Percentiles rank a stretch among this genome's conserved stretches.
Conservation (phyloP, 2,888 invertebrate species). For the Branchellion lobata region DNA sequence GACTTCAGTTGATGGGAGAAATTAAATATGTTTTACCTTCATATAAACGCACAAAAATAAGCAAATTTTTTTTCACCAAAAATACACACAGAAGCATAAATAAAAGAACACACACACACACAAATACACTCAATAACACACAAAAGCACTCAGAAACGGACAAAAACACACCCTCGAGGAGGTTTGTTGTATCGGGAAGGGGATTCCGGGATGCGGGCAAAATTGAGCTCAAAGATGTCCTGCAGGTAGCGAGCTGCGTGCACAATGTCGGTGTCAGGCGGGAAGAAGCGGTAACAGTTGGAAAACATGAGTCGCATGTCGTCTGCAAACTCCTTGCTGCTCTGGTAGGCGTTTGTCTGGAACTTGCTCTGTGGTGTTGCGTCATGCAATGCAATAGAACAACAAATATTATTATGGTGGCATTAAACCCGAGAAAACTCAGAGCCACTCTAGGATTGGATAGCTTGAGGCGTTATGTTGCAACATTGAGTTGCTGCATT, state of each 20-base stretch:
- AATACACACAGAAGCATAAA: no score
- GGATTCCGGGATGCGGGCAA: conserved; percentile 85
- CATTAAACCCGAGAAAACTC: no score
- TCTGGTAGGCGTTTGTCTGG: conserved; percentile 89
- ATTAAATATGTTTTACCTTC: no score
- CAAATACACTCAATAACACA: not conserved
- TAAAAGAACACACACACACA: not conserved
- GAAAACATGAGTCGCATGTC: conserved; percentile 94
- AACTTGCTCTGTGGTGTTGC: conserved; percentile 73
- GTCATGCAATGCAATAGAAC: no score
- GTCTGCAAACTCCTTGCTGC: conserved; percentile 87
- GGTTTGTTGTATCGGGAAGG: not conserved
- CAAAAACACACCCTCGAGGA: not conserved
- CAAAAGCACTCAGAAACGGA: no score
- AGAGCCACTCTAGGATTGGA: no score
- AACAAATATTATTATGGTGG: no score
- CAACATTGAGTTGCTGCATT: no score
- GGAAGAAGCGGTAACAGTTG: conserved; percentile 86
- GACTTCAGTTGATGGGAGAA: no score
- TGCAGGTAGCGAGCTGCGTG: conserved; percentile 50
- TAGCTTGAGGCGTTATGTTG: no score
- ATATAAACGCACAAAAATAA: no score
- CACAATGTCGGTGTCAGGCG: not conserved
- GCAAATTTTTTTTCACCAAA: no score
- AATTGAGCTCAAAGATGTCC: conserved; percentile 94